A percentile compares a stretch with the other conserved stretches of the same genome.
phyloP scores from a whole-genome alignment of 2,797 vertebrate species.

The Aulostomus chinensis region DNA sequence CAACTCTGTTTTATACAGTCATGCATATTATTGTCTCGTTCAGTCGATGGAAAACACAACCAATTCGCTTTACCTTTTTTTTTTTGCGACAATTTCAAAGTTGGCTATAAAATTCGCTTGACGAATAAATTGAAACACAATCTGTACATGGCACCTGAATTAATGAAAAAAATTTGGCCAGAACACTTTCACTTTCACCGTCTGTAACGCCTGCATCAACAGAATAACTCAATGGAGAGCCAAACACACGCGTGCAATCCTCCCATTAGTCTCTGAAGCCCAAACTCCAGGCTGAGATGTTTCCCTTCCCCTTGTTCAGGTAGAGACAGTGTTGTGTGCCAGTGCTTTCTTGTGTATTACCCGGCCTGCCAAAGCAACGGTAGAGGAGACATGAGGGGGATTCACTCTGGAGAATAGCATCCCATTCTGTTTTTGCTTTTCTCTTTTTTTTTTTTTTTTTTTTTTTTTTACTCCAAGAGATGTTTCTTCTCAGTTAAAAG shows the following conservation, averaged over 20 bases:
- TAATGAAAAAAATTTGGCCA: slow-evolving; percentile 58
- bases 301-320: slow-evolving; percentile 66
- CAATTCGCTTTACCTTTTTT: no score
- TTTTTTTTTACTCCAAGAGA: slow-evolving; percentile 47
- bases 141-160: slow-evolving; percentile 55
- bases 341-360: slow-evolving; percentile 72
- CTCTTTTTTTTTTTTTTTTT: slow-evolving; percentile 43
- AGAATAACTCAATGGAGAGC: slow-evolving; percentile 52
- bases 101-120: no score
- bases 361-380: slow-evolving; percentile 69
- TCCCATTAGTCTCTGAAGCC: slow-evolving; percentile 70
- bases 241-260: slow-evolving; percentile 49
- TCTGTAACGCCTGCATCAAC: slow-evolving; percentile 62
- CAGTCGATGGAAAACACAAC: no score
- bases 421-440: slow-evolving; percentile 73
- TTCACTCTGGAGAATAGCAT: slow-evolving; percentile 77
- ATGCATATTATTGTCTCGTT: no score
- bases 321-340: slow-evolving; percentile 70
- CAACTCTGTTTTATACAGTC: no score
- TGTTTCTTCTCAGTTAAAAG: slow-evolving; percentile 80
- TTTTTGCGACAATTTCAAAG: no score
- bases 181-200: slow-evolving; percentile 48
- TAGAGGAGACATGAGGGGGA: slow-evolving; percentile 67
- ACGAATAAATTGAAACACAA: no score
- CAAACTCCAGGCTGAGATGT: slow-evolving; percentile 66